Base-by-base conservation (phyloP, 1,140 invertebrate genomes). In the Drosophila melanogaster region DNA sequence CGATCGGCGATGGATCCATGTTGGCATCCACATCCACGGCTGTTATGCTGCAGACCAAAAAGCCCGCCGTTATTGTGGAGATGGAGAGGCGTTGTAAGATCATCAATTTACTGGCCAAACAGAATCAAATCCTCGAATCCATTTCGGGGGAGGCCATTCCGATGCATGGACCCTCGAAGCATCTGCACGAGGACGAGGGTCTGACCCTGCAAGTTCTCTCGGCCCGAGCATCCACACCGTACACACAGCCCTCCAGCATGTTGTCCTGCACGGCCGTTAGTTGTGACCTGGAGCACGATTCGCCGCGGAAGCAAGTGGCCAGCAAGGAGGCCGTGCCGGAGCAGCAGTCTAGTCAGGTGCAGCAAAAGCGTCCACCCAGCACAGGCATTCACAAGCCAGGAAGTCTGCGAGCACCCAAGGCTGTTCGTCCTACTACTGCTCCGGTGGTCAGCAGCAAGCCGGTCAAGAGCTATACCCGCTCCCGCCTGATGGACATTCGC, bases 221-320 rank as follows among this genome's bases (percentile, higher is more conserved):
- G 5, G 81, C 90, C 12, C 67, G 90, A 19, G 89, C 90, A 0
- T 92, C 90, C 0, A 92, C 90, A 2, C 90, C 90, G 0, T 90
- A 84, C 15, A 90, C 87, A 0, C 84, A 83, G 41, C 78, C 79
- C 19, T 69, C 56, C 8, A 83, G 65, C 22, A 59, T 74, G 49
- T 53, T 90, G 46, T 91, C 90, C 22, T 91, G 86, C 59, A 87
- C 89, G 1, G 70, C 72, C 2, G 81, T 77, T 6, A 90, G 74
- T 56, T 90, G 89, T 46, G 90, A 90, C 51, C 43, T 92, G 38
- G 87, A 90, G n/a, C 64, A 75, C 59, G 70, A 91, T 46, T 66
- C 86, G 51, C 41, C 67, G 22, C 56, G 47, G 53, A 85, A 58
- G 24, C 38, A 54, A 11, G 22, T 44, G 11, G 38, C 15, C 41